Evolutionary conservation across 2,888 invertebrate genomes (phyloP).

Genomic region (Lathronympha strigana): DNA sequence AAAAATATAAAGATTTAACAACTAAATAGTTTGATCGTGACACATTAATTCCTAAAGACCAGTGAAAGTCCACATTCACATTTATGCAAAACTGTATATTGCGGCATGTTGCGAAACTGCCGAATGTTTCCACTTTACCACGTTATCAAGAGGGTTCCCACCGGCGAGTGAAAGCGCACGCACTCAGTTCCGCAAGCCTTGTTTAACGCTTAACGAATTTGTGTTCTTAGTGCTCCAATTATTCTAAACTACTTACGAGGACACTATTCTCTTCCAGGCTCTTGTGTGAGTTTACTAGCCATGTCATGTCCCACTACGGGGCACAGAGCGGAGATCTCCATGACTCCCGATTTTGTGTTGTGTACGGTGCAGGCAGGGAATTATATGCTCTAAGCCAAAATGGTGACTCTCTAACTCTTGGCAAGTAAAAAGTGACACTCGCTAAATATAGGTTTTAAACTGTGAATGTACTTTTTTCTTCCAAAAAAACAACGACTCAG

Average conservation of each 20-base stretch:
- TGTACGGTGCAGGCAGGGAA: too few relatives aligned
- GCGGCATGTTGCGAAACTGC: conserved; percentile 34
- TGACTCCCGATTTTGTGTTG: too few relatives aligned
- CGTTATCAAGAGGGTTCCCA: conserved; percentile 37
- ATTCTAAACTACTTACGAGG: neutral
- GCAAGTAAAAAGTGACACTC: too few relatives aligned
- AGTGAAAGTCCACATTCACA: conserved; percentile 32
- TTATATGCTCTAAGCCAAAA: too few relatives aligned
- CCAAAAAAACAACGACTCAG: too few relatives aligned
- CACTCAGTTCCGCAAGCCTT: conserved; percentile 35
- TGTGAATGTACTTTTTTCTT: too few relatives aligned
- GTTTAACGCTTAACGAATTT: conserved; percentile 21
- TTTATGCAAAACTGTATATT: conserved; percentile 37
- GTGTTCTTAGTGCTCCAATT: conserved; percentile 19
- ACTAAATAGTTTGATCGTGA: neutral
- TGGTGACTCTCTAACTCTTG: too few relatives aligned
- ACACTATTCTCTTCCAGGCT: neutral
- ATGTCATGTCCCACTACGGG: too few relatives aligned
- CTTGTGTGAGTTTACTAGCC: too few relatives aligned
- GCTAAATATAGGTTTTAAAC: too few relatives aligned
- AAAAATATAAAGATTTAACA: neutral
- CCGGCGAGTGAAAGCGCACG: conserved; percentile 38
- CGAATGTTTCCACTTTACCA: conserved; percentile 37
- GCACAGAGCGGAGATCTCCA: too few relatives aligned
- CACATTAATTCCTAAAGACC: conserved; percentile 11